phyloP scores from a whole-genome alignment of 2,888 invertebrate species.

The Nemoura dubitans region DNA sequence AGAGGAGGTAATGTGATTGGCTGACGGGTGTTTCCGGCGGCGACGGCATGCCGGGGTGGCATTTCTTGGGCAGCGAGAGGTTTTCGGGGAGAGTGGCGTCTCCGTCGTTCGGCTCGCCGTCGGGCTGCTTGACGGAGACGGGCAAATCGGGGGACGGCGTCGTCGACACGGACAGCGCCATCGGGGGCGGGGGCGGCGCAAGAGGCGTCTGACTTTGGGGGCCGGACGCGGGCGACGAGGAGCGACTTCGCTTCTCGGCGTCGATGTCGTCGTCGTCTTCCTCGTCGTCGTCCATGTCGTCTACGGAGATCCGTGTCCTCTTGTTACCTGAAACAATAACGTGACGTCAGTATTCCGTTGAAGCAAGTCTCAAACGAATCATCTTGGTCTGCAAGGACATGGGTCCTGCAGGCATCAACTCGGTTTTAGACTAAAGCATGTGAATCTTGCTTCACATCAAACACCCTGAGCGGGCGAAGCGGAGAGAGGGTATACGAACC shows the following conservation, averaged over 20 bases:
- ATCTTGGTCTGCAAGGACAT: no score
- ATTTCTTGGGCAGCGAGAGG: slow-evolving; percentile 76
- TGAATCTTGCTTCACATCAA: no score
- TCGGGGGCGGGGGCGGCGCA: slow-evolving; percentile 48
- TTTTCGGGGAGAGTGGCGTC: slow-evolving; percentile 72
- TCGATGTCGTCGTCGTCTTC: slow-evolving; percentile 62
- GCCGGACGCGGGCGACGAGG: slow-evolving; percentile 50
- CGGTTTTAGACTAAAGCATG: no score
- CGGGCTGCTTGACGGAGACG: slow-evolving; percentile 7
- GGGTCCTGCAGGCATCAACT: no score
- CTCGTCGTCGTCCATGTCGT: slow-evolving; percentile 62
- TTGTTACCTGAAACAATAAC: slow-evolving; percentile 59
- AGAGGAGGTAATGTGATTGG: slow-evolving; percentile 54
- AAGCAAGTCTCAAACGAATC: no score
- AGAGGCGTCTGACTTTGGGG: slow-evolving; percentile 43
- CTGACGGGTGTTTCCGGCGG: slow-evolving; percentile 47
- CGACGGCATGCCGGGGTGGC: slow-evolving; percentile 39
- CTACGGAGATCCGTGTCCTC: slow-evolving; percentile 61
- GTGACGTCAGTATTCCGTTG: not conserved
- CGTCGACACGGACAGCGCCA: slow-evolving; percentile 46
- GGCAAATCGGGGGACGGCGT: slow-evolving; percentile 39
- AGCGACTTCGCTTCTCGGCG: slow-evolving; percentile 54
- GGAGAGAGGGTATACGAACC: no score
- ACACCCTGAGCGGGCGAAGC: no score
- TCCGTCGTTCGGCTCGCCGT: slow-evolving; percentile 35